These are phyloP conservation scores for Clarias magur DNA, from an alignment of 2,113 vertebrate genomes.

Conservation along the genomic window DNA sequence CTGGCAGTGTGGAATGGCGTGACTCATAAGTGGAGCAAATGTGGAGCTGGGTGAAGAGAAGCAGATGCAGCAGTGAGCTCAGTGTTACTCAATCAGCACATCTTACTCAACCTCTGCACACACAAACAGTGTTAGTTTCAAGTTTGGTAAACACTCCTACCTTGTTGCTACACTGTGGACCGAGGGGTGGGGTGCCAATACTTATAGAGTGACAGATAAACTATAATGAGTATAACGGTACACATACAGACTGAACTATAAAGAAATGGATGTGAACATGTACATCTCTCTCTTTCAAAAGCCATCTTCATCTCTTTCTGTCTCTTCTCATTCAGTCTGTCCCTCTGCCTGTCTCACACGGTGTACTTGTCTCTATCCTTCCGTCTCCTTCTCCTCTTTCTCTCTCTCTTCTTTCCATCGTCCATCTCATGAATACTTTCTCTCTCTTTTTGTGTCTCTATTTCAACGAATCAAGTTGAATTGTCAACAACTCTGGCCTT, in stretches of 20 bases:
- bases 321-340: background rate
- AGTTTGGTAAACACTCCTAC: background rate
- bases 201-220: background rate
- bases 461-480: background rate
- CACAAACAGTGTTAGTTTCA: background rate
- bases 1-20: background rate
- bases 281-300: too few species aligned
- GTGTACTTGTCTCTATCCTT: background rate
- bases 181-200: background rate
- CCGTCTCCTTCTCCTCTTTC: background rate
- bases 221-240: background rate
- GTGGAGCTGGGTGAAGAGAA: slow-evolving; percentile 15
- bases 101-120: background rate
- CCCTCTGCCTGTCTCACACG: background rate
- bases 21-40: slow-evolving; percentile 15
- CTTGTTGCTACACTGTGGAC: background rate
- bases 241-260: background rate
- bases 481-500: background rate
- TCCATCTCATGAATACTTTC: too few species aligned
- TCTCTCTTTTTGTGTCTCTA: background rate
- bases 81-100: slow-evolving; percentile 1
- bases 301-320: background rate
- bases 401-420: background rate
- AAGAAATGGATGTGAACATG: background rate
- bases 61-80: slow-evolving; percentile 21